phyloP scores from a whole-genome alignment of 2,888 invertebrate species.

The Neocrepidodera transversa region DNA sequence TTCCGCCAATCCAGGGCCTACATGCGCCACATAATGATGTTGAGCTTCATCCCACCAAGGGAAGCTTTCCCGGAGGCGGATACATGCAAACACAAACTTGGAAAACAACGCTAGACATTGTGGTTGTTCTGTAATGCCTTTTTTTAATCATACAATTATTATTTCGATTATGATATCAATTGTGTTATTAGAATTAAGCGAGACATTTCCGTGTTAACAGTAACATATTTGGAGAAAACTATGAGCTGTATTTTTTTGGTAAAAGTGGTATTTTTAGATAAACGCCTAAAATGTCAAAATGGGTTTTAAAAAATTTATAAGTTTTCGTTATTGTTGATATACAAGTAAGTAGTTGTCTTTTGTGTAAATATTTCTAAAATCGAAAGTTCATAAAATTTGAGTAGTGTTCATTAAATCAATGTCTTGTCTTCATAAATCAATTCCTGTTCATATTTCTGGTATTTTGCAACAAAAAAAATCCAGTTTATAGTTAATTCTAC shows the following conservation, averaged over 20 bases:
- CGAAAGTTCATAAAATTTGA: too few relatives aligned
- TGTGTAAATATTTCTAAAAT: too few relatives aligned
- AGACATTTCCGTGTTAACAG: not conserved
- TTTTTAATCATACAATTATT: not conserved
- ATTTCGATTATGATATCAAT: not conserved
- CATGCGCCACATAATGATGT: slow-evolving; percentile 75
- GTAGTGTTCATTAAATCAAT: too few relatives aligned
- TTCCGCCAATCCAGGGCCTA: slow-evolving; percentile 77
- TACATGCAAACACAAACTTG: slow-evolving; percentile 55
- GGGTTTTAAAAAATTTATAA: too few relatives aligned
- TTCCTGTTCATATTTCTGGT: too few relatives aligned
- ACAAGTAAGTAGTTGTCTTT: too few relatives aligned
- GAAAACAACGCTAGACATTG: slow-evolving; percentile 43
- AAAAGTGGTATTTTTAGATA: too few relatives aligned
- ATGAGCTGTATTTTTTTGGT: not conserved
- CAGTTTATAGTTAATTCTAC: not conserved
- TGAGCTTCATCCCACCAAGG: slow-evolving; percentile 70
- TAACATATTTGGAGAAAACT: not conserved
- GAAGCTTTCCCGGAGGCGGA: slow-evolving; percentile 72
- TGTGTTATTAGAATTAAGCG: not conserved
- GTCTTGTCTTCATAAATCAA: too few relatives aligned
- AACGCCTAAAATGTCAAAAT: too few relatives aligned
- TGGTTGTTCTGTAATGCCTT: not conserved
- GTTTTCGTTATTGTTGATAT: too few relatives aligned
- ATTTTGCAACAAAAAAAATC: too few relatives aligned